These are phyloP conservation scores for Drosophila limbata DNA, from an alignment of 2,888 invertebrate species.

Conservation along the genomic window DNA sequence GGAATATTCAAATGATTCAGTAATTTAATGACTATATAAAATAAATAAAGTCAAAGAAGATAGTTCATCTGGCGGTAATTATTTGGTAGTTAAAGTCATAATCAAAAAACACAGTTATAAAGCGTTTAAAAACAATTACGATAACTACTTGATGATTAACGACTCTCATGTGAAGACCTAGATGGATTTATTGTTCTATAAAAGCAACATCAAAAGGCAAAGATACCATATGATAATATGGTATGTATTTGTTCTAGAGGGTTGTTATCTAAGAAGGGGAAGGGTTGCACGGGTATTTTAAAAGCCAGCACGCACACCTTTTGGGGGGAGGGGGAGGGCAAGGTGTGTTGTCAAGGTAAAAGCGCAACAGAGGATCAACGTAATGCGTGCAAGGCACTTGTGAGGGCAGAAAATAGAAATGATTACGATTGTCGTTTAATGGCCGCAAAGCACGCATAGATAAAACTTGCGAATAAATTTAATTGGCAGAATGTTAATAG, in stretches of 20 bases:
- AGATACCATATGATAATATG: conserved; percentile 25
- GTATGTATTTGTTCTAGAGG: conserved; percentile 17
- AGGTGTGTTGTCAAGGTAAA: conserved; percentile 41
- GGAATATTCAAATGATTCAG: neutral
- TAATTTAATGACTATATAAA: neutral
- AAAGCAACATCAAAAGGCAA: conserved; percentile 33
- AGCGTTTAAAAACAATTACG: conserved; percentile 61
- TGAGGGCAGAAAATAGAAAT: conserved; percentile 19
- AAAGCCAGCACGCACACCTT: conserved; percentile 2
- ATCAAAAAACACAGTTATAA: conserved; percentile 21
- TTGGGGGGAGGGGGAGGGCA: neutral
- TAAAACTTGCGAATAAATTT: conserved; percentile 62
- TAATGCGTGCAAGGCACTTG: conserved; percentile 77
- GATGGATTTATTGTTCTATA: conserved; percentile 33
- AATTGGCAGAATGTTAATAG: conserved; percentile 60
- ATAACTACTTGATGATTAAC: conserved; percentile 53
- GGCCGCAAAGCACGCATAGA: conserved; percentile 52
- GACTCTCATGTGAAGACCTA: conserved; percentile 13
- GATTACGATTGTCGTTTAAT: conserved; percentile 47
- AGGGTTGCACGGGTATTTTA: conserved; percentile 16
- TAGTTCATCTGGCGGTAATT: neutral
- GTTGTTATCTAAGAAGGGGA: neutral
- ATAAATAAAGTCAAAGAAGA: neutral
- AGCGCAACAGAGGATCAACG: conserved; percentile 50
- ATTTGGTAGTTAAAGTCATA: neutral